Evolutionary conservation across 2,797 vertebrate species (phyloP), one percentile per base, ranked within the genome.

Genomic region (Botia almorhae): DNA sequence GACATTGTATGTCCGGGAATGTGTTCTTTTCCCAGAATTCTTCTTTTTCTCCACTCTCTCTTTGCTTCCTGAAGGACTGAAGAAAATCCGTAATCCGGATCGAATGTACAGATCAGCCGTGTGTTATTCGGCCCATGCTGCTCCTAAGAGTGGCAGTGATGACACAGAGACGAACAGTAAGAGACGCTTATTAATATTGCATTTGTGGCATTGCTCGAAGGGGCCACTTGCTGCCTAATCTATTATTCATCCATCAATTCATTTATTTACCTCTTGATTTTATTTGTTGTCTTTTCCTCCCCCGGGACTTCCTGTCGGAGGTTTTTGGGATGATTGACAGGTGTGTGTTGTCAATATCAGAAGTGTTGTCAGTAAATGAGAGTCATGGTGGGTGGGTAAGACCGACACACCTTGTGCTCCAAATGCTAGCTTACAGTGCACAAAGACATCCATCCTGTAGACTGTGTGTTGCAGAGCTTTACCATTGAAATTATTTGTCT

Each of bases 81-180:
- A 95, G 93, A 94, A 94, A 94, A 93, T 94, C 93, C 94, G 94
- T 93, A 95, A 96, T 94, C 94, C 94, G 93, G 94, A 94, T 95
- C 93, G 93, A 95, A 94, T 95, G 94, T 95, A 94, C 93, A 94
- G 93, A 94, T 94, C 93, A 91, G 93, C 93, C 90, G 94, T 95
- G 93, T 94, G 94, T 93, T 94, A 93, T 94, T 93, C 93, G 92
- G 93, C 92, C 93, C 93, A 94, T 85, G 93, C 93, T 94, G 92
- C 94, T 93, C 92, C 94, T 94, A 95, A 95, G 94, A 94, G 92
- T 94, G 94, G 95, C 93, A 94, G 93, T 92, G 94, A 95, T 94
- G 94, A 95, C 93, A 94, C 93, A 92, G 94, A 95, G 91, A 94
- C 93, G 85, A 95, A 95, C 94, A 95, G 94, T 95, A 95, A 95